A percentile compares a stretch with the other conserved stretches of the same genome.
Conservation (phyloP, 2,888 invertebrate genomes). For the Watsonalla binaria region DNA sequence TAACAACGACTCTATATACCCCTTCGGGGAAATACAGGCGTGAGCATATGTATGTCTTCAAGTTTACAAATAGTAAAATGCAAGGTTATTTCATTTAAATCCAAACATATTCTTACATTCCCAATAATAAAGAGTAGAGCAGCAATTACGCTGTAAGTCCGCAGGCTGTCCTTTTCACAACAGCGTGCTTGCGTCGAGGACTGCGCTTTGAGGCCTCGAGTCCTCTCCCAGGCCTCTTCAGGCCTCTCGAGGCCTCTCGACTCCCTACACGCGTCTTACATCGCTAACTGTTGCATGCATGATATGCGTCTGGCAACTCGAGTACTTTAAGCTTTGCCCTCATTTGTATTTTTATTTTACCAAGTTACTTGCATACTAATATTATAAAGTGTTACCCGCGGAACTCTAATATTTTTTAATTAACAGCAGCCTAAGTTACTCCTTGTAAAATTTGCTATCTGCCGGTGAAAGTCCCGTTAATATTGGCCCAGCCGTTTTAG, state of each 20-base stretch:
- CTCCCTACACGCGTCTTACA: slow-evolving; percentile 17
- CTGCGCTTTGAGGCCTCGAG: slow-evolving; percentile 15
- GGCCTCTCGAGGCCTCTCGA: slow-evolving; percentile 25
- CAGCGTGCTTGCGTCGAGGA: slow-evolving; percentile 21
- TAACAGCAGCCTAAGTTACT: too few relatives aligned
- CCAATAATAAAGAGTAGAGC: background rate
- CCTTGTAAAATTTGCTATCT: too few relatives aligned
- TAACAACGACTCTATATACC: too few relatives aligned
- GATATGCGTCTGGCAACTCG: slow-evolving; percentile 2
- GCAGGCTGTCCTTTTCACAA: slow-evolving; percentile 27
- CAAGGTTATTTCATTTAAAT: too few relatives aligned
- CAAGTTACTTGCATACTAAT: too few relatives aligned
- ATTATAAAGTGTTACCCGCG: too few relatives aligned
- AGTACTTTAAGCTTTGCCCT: background rate
- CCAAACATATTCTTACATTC: background rate
- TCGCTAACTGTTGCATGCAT: slow-evolving; percentile 32
- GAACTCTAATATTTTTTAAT: too few relatives aligned
- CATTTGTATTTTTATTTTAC: background rate
- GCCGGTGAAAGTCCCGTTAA: too few relatives aligned
- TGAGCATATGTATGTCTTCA: too few relatives aligned
- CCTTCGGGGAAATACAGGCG: too few relatives aligned
- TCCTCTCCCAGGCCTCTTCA: slow-evolving; percentile 22
- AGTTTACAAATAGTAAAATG: too few relatives aligned
- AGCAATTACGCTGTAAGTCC: slow-evolving; percentile 17
- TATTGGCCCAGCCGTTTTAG: too few relatives aligned